Evolutionary conservation across 2,888 invertebrate genomes (phyloP).

Genomic region (Protophormia terraenovae): DNA sequence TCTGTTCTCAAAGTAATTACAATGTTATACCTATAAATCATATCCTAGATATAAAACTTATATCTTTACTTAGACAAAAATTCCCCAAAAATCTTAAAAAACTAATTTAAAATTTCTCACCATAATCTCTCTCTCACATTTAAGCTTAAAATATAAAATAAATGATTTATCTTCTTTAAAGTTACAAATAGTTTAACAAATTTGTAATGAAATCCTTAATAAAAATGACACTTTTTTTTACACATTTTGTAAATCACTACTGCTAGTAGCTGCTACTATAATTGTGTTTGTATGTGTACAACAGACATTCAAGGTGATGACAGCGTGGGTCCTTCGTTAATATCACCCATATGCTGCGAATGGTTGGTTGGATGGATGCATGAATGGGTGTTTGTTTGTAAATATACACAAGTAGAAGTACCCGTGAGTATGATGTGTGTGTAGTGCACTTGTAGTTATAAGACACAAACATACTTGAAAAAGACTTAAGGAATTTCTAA

Average conservation of each 20-base stretch:
- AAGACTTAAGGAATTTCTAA: conserved; percentile 31
- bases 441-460: conserved; percentile 26
- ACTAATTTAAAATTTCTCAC: background rate
- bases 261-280: background rate
- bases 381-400: background rate
- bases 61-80: background rate
- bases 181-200: conserved; percentile 63
- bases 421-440: conserved; percentile 4
- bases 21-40: no score
- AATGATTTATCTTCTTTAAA: conserved; percentile 31
- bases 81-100: background rate
- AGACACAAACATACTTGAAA: conserved; percentile 42
- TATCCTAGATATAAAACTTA: no score
- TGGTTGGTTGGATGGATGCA: background rate
- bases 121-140: background rate
- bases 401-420: background rate
- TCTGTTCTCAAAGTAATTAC: no score
- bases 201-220: conserved; percentile 53
- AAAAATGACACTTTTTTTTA: conserved; percentile 44
- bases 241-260: conserved; percentile 11
- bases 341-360: background rate
- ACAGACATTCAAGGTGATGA: conserved; percentile 61
- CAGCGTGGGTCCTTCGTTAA: conserved; percentile 62
- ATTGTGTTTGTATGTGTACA: background rate
- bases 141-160: background rate